Conservation (phyloP, 1,140 invertebrate species). For the Argopecten irradians region DNA sequence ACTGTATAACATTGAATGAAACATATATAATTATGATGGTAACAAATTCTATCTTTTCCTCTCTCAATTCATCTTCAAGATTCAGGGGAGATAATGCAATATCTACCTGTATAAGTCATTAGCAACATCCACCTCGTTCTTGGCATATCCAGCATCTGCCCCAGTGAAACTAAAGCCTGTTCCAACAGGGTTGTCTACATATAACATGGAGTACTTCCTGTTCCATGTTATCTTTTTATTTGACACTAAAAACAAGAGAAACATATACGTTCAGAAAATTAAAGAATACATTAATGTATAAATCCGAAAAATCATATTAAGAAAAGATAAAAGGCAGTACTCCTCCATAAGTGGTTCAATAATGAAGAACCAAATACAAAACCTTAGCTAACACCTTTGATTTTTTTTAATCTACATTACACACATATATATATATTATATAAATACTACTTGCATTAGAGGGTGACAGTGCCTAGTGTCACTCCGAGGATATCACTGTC, state of each 20-base stretch:
- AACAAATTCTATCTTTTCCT: not conserved
- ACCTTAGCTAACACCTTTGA: too few relatives aligned
- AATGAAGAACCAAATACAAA: too few relatives aligned
- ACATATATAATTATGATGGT: too few relatives aligned
- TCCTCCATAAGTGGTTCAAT: too few relatives aligned
- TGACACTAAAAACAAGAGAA: conserved; percentile 61
- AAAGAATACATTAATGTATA: not conserved
- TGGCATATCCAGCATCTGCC: conserved; percentile 71
- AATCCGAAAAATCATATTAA: too few relatives aligned
- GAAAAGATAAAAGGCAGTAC: too few relatives aligned
- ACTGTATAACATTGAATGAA: too few relatives aligned
- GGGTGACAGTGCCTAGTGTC: too few relatives aligned
- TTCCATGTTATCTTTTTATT: conserved; percentile 83
- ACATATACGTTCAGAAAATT: not conserved
- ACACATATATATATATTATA: too few relatives aligned
- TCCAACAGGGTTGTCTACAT: conserved; percentile 89
- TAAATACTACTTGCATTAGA: too few relatives aligned
- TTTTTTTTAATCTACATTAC: too few relatives aligned
- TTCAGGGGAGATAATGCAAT: not conserved
- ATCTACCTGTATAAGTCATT: conserved; percentile 75
- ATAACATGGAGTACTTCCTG: conserved; percentile 85
- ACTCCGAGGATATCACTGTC: too few relatives aligned
- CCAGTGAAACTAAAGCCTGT: conserved; percentile 75
- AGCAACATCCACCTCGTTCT: conserved; percentile 76
- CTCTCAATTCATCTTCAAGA: not conserved